These are phyloP conservation scores for Anaspis maculata DNA, from an alignment of 2,888 invertebrate genomes.

Conservation along the genomic window DNA sequence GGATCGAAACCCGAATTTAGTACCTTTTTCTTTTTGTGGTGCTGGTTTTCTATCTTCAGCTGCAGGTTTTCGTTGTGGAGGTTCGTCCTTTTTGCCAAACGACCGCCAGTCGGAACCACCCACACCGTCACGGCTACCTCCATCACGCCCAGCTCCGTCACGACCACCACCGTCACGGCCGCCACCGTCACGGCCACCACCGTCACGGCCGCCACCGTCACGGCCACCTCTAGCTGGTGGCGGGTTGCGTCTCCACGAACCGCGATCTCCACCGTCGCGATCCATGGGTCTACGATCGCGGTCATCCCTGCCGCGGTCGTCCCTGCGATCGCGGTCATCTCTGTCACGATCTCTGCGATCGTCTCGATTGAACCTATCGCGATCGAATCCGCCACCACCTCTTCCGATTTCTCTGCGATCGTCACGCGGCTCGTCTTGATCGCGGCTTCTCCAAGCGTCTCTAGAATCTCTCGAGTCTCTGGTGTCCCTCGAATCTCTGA, in stretches of 20 bases:
- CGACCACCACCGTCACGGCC: no score
- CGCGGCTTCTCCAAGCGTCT: slow-evolving; percentile 8
- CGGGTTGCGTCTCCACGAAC: slow-evolving; percentile 12
- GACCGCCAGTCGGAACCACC: neutral
- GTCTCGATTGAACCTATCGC: slow-evolving; percentile 11
- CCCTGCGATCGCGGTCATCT: slow-evolving; percentile 7
- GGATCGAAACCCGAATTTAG: no score
- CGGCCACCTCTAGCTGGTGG: neutral
- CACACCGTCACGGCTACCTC: no score
- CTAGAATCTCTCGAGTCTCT: neutral
- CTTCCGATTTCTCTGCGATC: slow-evolving; percentile 7
- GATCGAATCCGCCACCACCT: slow-evolving; percentile 3
- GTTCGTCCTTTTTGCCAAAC: neutral
- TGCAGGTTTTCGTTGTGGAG: neutral
- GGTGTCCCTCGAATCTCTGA: neutral
- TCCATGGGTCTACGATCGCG: slow-evolving; percentile 12
- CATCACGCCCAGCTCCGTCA: no score
- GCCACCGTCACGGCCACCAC: no score
- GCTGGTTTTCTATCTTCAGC: neutral
- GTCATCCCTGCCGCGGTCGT: slow-evolving; percentile 12
- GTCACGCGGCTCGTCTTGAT: slow-evolving; percentile 7
- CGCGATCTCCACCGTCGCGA: slow-evolving; percentile 12
- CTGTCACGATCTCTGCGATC: slow-evolving; percentile 11
- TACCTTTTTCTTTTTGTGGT: neutral
- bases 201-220: no score